phyloP scores from a whole-genome alignment of 2,113 vertebrate genomes.

The Aix galericulata region DNA sequence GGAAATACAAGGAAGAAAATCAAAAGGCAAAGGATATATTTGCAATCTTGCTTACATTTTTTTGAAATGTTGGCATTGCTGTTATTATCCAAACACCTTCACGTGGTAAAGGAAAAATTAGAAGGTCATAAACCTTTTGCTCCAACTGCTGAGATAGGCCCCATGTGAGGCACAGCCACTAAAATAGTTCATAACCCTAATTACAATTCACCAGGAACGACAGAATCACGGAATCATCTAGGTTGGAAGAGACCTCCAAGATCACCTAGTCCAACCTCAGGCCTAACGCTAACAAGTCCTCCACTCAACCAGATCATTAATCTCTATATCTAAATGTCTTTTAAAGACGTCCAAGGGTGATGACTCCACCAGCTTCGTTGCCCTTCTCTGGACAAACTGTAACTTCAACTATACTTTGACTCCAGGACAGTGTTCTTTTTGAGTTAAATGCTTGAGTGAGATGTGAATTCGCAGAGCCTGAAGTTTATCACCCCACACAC shows the following conservation, averaged over 20 bases:
- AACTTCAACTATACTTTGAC: neutral
- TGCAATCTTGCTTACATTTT: neutral
- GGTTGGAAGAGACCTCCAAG: too few relatives aligned
- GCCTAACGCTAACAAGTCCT: too few relatives aligned
- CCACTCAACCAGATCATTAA: too few relatives aligned
- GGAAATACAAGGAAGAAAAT: neutral
- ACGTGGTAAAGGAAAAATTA: neutral
- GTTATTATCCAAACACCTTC: neutral
- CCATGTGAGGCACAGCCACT: slow-evolving; percentile 27
- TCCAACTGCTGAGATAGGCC: slow-evolving; percentile 29
- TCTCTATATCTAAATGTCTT: too few relatives aligned
- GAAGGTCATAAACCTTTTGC: neutral
- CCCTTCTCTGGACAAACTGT: too few relatives aligned
- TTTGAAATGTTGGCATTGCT: neutral
- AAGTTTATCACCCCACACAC: neutral
- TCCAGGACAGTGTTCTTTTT: neutral
- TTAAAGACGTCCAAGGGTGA: too few relatives aligned
- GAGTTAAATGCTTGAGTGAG: neutral
- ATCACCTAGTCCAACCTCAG: too few relatives aligned
- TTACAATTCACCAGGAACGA: slow-evolving; percentile 58
- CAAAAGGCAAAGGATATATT: neutral
- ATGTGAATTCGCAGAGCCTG: neutral
- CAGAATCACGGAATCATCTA: too few relatives aligned
- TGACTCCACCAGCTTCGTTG: too few relatives aligned
- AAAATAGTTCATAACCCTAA: slow-evolving; percentile 59